These are phyloP conservation scores for Heliopora coerulea DNA, from an alignment of 92 coral and sea anemone genomes.

Conservation along the genomic window DNA sequence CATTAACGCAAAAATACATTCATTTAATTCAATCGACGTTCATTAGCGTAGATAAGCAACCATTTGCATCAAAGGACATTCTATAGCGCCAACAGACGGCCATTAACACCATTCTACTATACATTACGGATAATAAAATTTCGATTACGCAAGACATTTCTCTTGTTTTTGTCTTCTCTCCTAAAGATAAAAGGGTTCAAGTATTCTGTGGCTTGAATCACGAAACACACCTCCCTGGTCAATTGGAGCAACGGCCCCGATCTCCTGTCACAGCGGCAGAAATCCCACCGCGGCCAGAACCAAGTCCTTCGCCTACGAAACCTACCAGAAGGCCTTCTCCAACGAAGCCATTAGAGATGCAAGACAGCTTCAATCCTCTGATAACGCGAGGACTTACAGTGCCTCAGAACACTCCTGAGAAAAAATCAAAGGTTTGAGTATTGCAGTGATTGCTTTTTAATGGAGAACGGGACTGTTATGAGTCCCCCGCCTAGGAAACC, in stretches of 20 bases:
- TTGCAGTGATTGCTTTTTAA: not conserved
- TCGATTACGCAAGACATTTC: no score
- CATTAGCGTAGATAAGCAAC: no score
- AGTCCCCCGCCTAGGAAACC: slow-evolving; percentile 58
- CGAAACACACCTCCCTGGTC: slow-evolving; percentile 47
- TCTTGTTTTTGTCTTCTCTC: slow-evolving; percentile 13
- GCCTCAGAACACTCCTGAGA: slow-evolving; percentile 37
- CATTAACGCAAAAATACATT: no score
- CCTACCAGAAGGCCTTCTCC: slow-evolving; percentile 2
- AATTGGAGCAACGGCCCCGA: slow-evolving; percentile 53
- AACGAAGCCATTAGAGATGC: slow-evolving; percentile 1
- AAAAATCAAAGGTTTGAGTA: not conserved
- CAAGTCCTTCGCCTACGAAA: slow-evolving; percentile 65
- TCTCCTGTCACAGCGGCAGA: slow-evolving; percentile 42
- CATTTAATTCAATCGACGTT: no score
- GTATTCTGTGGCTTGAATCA: slow-evolving; percentile 59
- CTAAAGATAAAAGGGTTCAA: slow-evolving; percentile 68
- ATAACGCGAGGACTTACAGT: slow-evolving; percentile 15
- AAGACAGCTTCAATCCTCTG: slow-evolving; percentile 26
- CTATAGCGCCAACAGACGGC: no score
- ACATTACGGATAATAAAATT: no score
- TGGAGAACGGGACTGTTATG: no score
- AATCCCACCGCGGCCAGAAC: slow-evolving; percentile 70
- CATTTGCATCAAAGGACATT: no score
- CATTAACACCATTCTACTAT: no score